These are phyloP conservation scores for Acanthosepion pharaonis DNA, from an alignment of 2,888 invertebrate genomes.

Conservation along the genomic window DNA sequence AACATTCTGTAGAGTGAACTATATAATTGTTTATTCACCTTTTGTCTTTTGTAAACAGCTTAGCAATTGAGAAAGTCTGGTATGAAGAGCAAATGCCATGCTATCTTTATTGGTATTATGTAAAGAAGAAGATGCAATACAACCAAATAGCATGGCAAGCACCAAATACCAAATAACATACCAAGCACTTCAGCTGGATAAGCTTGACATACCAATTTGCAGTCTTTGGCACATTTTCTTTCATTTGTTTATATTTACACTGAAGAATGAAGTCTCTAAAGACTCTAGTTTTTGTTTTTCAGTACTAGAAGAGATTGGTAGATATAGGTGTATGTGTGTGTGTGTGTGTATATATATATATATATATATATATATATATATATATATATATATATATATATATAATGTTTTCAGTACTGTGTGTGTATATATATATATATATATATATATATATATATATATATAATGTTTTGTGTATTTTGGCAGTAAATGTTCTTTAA, in stretches of 20 bases:
- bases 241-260: background rate
- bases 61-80: background rate
- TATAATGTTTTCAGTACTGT: no score
- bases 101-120: background rate
- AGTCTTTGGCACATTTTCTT: background rate
- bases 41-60: background rate
- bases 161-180: constrained; percentile 17
- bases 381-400: background rate
- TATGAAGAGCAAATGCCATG: background rate
- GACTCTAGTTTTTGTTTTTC: background rate
- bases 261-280: background rate
- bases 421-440: no score
- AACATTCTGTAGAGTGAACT: background rate
- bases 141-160: background rate
- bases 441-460: no score
- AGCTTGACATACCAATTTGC: background rate
- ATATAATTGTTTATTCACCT: background rate
- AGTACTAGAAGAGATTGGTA: background rate
- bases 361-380: background rate
- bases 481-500: no score
- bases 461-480: no score
- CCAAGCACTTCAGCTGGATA: background rate
- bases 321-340: background rate
- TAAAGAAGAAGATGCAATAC: background rate
- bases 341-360: background rate